A percentile compares a stretch with the other conserved stretches of the same genome.
Evolutionary conservation across 2,888 invertebrate genomes (phyloP).

Genomic region (Notodonta dromedarius): DNA sequence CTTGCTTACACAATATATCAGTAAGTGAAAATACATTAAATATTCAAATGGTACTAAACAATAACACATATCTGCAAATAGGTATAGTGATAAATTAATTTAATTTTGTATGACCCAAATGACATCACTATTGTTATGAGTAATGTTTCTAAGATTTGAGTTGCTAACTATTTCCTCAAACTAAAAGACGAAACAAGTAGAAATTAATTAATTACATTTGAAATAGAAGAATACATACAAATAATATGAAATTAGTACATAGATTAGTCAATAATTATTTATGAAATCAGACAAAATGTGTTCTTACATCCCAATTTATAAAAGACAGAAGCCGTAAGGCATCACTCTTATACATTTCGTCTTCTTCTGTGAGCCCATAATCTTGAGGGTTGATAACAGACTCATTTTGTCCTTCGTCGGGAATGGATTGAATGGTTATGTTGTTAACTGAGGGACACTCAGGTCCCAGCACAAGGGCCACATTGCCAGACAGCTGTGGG

Average conservation of each 20-base stretch:
- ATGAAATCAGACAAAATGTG: constrained; percentile 20
- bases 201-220: too few relatives aligned
- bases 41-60: neutral
- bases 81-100: too few relatives aligned
- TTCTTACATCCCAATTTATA: constrained; percentile 89
- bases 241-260: too few relatives aligned
- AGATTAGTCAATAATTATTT: neutral
- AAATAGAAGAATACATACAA: too few relatives aligned
- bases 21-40: too few relatives aligned
- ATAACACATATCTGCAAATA: neutral
- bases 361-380: constrained; percentile 64
- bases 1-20: too few relatives aligned
- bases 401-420: constrained; percentile 48
- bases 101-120: neutral
- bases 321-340: constrained; percentile 88
- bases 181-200: too few relatives aligned
- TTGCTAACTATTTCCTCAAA: too few relatives aligned
- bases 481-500: constrained; percentile 87
- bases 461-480: constrained; percentile 77
- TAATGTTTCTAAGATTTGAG: neutral
- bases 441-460: constrained; percentile 47
- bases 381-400: constrained; percentile 50
- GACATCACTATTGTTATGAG: neutral
- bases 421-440: constrained; percentile 36
- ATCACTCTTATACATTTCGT: constrained; percentile 82